These are phyloP conservation scores for Myocastor coypus DNA, from an alignment of 2,113 vertebrate species.

Conservation along the genomic window DNA sequence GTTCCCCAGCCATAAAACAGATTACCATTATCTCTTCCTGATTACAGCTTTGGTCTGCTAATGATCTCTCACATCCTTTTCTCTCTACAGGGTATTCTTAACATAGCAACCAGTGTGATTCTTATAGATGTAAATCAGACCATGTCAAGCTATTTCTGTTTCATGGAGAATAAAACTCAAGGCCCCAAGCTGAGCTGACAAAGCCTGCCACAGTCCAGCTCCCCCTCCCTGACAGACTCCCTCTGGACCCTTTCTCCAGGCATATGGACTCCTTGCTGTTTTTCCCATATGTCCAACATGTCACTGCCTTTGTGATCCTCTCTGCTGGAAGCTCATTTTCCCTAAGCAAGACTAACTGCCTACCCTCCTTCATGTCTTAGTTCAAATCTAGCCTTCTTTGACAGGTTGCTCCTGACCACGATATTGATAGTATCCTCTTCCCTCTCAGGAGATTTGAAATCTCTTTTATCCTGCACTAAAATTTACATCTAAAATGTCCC, in stretches of 20 bases:
- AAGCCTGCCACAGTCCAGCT: accelerated
- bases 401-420: too few species aligned
- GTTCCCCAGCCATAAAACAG: accelerated
- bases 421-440: background rate
- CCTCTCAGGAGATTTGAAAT: too few species aligned
- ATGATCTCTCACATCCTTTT: background rate
- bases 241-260: too few species aligned
- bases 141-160: background rate
- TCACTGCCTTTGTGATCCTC: background rate
- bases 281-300: background rate
- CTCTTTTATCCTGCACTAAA: background rate
- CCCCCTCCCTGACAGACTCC: background rate
- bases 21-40: background rate
- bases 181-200: background rate
- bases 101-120: background rate
- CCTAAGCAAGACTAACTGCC: background rate
- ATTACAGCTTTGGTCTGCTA: background rate
- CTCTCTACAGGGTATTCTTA: background rate
- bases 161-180: background rate
- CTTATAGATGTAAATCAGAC: background rate
- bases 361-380: background rate
- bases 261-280: background rate
- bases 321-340: too few species aligned
- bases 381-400: background rate
- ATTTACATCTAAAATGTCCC: background rate